Evolutionary conservation across 2,113 vertebrate species (phyloP).

Genomic region (Nestor notabilis): DNA sequence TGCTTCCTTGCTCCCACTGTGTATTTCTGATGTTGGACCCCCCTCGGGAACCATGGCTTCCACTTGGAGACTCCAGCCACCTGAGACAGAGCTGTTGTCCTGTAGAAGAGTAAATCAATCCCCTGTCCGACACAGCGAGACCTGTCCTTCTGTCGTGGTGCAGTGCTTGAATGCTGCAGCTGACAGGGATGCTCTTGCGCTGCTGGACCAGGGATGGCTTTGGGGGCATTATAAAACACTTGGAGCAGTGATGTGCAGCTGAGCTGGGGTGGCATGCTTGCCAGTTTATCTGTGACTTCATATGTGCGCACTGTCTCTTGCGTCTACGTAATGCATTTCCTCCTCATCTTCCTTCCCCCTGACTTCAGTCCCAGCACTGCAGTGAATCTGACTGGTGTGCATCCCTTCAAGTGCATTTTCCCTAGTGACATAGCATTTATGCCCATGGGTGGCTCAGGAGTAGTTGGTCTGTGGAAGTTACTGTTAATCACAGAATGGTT

Average conservation of each 20-base stretch:
- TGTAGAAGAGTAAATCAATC: not conserved
- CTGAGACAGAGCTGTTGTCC: not conserved
- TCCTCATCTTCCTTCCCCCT: not conserved
- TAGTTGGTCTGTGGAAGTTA: not conserved
- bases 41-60: not conserved
- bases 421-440: not conserved
- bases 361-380: constrained; percentile 9
- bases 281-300: not conserved
- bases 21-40: not conserved
- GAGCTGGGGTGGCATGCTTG: not conserved
- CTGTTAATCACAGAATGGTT: not conserved
- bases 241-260: not conserved
- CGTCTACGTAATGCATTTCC: not conserved
- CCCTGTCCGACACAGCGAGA: not conserved
- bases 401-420: not conserved
- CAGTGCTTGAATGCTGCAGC: not conserved
- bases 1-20: not conserved
- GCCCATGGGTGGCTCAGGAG: not conserved
- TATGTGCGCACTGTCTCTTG: rapidly evolving
- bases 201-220: not conserved
- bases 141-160: not conserved
- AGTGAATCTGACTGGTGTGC: not conserved
- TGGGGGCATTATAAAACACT: not conserved
- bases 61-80: not conserved
- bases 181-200: not conserved